Evolutionary conservation across 2,113 vertebrate genomes (phyloP), one percentile per base, ranked within the genome.

Genomic region (Coreoperca whiteheadi): DNA sequence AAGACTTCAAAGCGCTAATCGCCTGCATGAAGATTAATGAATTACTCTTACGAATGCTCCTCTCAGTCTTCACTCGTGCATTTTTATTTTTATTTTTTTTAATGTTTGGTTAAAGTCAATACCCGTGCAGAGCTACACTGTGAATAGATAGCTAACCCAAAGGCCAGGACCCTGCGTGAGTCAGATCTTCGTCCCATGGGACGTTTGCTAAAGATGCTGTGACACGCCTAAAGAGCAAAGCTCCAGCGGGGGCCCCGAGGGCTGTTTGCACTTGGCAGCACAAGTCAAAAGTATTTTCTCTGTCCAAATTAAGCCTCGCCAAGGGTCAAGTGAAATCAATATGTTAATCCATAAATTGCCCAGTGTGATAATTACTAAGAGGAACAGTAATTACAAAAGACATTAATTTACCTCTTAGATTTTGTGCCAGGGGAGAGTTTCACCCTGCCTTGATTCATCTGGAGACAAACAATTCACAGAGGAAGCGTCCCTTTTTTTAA

Each of bases 241-340:
- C 90, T 85, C 65, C 83, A 71, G 75, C 65, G 20, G 81, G 67
- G 65, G 56, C 85, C 88, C 84, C 5, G 39, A 18, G 88, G 92
- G 89, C 87, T 77, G 83, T 82, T 90, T 88, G 89, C 37, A 70
- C 93, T 91, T 84, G 86, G 88, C 89, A 93, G 91, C 85, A 84
- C 74, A 74, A 82, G 89, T 86, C 78, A 71, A 90, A 91, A 87
- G 86, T 85, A 83, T 92, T 87, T 81, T 71, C 89, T 76, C 70
- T 59, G 78, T 87, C 87, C 88, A 94, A 91, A 90, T 93, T 89
- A 92, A 91, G 87, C 91, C 61, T 81, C 10, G 87, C 87, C 88
- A 89, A 79, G 91, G 92, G 92, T 95, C 92, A 94, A 93, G 92
- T 93, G 84, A 91, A 95, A 95, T 95, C 95, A 93, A 95, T 95